phyloP scores from a whole-genome alignment of 2,888 invertebrate genomes.

The Noctua pronuba region DNA sequence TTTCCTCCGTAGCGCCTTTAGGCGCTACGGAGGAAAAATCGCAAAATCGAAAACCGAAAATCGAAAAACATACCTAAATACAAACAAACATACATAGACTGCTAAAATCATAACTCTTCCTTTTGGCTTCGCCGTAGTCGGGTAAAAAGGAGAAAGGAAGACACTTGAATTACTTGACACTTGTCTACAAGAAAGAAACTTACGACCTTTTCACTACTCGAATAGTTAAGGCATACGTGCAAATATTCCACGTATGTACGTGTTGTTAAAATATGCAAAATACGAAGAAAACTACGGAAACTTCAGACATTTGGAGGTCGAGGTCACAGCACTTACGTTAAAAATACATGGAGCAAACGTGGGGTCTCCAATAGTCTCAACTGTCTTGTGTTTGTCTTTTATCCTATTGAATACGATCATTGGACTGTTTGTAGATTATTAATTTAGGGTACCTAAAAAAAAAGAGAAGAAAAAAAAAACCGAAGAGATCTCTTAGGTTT shows the following conservation, averaged over 20 bases:
- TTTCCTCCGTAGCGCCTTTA: too few relatives aligned
- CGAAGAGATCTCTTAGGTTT: too few relatives aligned
- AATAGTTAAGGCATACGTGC: slow-evolving; percentile 13
- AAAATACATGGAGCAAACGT: slow-evolving; percentile 42
- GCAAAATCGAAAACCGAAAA: too few relatives aligned
- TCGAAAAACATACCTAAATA: too few relatives aligned
- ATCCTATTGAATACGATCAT: slow-evolving; percentile 26
- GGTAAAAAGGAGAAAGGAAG: background rate
- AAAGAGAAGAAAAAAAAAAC: too few relatives aligned
- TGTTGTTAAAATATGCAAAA: slow-evolving; percentile 50
- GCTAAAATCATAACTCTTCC: too few relatives aligned
- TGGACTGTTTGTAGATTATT: slow-evolving; percentile 24
- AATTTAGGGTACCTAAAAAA: background rate
- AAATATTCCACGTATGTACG: slow-evolving; percentile 38
- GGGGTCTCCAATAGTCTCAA: slow-evolving; percentile 8
- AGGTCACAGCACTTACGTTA: slow-evolving; percentile 43
- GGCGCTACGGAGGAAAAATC: too few relatives aligned
- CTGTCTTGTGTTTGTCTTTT: slow-evolving; percentile 25
- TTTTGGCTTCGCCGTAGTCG: too few relatives aligned
- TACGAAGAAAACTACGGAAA: slow-evolving; percentile 30
- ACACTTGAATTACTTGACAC: background rate
- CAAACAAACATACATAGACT: too few relatives aligned
- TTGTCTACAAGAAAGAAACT: background rate
- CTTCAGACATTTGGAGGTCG: slow-evolving; percentile 27
- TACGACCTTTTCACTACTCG: background rate